Conservation (phyloP, 2,888 invertebrate species). For the Lamproptera curius region DNA sequence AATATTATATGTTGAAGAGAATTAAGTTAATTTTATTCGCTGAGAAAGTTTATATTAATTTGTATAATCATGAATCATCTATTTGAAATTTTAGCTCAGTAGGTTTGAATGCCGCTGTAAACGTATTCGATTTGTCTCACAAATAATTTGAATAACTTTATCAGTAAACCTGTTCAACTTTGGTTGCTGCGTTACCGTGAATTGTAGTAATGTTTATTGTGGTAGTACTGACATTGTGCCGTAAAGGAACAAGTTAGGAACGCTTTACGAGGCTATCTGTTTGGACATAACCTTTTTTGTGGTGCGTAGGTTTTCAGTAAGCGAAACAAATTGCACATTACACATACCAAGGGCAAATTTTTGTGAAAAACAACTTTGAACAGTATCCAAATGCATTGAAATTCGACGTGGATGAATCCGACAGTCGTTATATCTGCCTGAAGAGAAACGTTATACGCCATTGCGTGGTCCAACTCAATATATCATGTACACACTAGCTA, state of each 20-base stretch:
- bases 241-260: neutral
- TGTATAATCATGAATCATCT: no score
- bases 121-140: no score
- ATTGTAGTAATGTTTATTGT: constrained; percentile 6
- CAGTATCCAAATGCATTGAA: neutral
- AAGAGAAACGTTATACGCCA: constrained; percentile 4
- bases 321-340: constrained; percentile 13
- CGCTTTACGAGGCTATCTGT: constrained; percentile 7
- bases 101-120: no score
- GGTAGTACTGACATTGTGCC: constrained; percentile 7
- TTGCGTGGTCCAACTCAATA: constrained; percentile 12
- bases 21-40: no score
- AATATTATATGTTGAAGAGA: no score
- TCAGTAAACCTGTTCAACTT: neutral
- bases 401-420: neutral
- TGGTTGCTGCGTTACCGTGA: neutral
- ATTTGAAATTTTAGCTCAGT: no score
- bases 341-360: constrained; percentile 8
- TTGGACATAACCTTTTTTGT: constrained; percentile 10
- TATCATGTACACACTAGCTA: constrained; percentile 21
- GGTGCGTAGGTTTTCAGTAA: constrained; percentile 19
- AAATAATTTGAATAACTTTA: neutral
- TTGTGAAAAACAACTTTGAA: neutral
- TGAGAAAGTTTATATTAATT: no score
- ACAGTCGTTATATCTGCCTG: constrained; percentile 3